These are phyloP conservation scores for Cepphus grylle DNA, from an alignment of 2,113 vertebrate species.

Conservation along the genomic window DNA sequence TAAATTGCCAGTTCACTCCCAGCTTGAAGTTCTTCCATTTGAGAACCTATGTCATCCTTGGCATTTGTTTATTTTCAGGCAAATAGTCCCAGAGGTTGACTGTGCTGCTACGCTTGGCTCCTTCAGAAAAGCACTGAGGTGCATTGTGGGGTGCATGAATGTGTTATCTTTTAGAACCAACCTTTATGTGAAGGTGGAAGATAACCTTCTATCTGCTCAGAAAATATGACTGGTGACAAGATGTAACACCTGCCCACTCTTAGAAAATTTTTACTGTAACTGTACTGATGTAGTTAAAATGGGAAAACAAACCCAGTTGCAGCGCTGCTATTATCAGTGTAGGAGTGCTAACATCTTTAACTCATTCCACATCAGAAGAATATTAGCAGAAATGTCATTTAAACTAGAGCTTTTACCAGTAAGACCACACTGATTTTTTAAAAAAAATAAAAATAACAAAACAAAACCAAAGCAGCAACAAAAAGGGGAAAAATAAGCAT, in stretches of 20 bases:
- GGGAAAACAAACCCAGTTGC: not conserved
- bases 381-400: not conserved
- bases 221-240: not conserved
- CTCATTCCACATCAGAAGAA: not conserved
- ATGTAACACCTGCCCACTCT: not conserved
- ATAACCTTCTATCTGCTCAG: not conserved
- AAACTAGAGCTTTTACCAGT: not conserved
- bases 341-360: not conserved
- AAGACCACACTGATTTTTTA: not conserved
- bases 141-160: not conserved
- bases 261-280: not conserved
- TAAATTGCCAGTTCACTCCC: not conserved
- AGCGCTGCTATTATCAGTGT: not conserved
- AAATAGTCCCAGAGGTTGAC: not conserved
- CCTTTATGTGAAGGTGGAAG: not conserved
- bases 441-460: not conserved
- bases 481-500: not conserved
- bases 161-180: not conserved
- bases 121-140: not conserved
- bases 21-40: not conserved
- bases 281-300: not conserved
- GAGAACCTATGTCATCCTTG: not conserved
- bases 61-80: not conserved
- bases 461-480: not conserved
- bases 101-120: not conserved